These are phyloP conservation scores for Amphiprion percula DNA, from an alignment of 2,113 vertebrate genomes.

Conservation along the genomic window DNA sequence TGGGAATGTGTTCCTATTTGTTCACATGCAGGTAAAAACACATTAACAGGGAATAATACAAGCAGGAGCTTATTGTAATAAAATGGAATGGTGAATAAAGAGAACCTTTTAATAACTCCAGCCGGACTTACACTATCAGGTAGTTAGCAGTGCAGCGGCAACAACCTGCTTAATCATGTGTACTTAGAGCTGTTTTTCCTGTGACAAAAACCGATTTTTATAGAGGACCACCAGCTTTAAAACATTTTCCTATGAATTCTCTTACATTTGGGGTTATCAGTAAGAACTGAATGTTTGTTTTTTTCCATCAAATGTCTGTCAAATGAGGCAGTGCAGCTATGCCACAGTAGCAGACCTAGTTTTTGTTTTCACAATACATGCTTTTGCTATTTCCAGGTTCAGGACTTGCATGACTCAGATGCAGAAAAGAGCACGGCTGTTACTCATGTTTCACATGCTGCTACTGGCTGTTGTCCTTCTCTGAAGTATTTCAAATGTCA, in stretches of 20 bases:
- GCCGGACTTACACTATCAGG: neutral
- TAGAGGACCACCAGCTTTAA: neutral
- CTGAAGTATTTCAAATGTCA: conserved; percentile 63
- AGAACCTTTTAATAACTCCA: neutral
- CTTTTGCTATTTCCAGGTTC: conserved; percentile 62
- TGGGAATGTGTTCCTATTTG: conserved; percentile 40
- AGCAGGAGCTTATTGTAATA: conserved; percentile 9
- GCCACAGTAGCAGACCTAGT: conserved; percentile 45
- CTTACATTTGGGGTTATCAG: conserved; percentile 5
- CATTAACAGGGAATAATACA: conserved; percentile 17
- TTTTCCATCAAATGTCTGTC: conserved; percentile 7
- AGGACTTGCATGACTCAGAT: conserved; percentile 57
- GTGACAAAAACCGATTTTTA: too few species aligned
- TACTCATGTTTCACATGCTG: conserved; percentile 52
- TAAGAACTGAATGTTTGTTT: neutral
- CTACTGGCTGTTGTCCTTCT: conserved; percentile 56
- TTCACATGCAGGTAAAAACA: conserved; percentile 48
- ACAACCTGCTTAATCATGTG: neutral
- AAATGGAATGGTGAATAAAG: neutral
- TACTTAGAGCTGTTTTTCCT: neutral
- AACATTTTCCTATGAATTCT: neutral
- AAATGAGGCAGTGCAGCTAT: conserved; percentile 45
- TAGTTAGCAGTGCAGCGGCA: conserved; percentile 6
- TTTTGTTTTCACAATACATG: conserved; percentile 53
- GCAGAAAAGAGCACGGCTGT: conserved; percentile 41